Base-by-base conservation (phyloP, 2,797 vertebrate genomes). In the Lophius americanus region DNA sequence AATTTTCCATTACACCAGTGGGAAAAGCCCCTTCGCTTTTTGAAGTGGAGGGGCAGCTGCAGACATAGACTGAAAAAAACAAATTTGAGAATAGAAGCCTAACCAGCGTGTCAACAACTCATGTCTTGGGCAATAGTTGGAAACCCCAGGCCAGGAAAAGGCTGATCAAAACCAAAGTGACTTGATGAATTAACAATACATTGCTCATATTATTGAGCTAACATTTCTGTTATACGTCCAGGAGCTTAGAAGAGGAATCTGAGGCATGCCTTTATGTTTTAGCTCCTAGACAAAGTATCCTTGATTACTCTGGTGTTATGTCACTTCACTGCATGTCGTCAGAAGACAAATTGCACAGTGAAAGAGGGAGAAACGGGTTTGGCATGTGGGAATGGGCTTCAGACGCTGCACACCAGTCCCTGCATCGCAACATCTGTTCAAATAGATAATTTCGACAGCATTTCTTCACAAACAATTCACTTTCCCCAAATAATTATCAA, bases 11-110 rank as follows among this genome's bases (percentile, higher is more conserved):
- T 75, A 73, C 82, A 81, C 56, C 70, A 75, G 75, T 74, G 76
- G 81, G 85, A 87, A 89, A 85, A 63, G 79, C 79, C 80, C 88
- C 41, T 78, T 84, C 88, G 85, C 81, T 64, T 78, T 91, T 86
- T 91, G 91, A 91, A 91, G 89, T 77, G 6, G 61, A 85, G 79
- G 65, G 88, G 89, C 91, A 92, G 91, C 91, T 92, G 91, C 88
- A 88, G 88, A 91, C 89, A 90, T 88, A 85, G 88, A 89, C 90
- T 86, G 91, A 90, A 92, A 92, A 92, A 91, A 70, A 33, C 86
- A 83, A 87, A 90, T 87, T 87, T 81, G 87, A 92, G 86, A 88
- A 89, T 84, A 87, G 81, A 85, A 82, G 88, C 88, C 78, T 88
- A 78, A 86, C 85, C 65, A 64, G 77, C 75, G 51, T 89, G 88